Percentiles rank a stretch among this genome's conserved stretches.
Evolutionary conservation across 2,113 vertebrate species (phyloP).

Genomic region (Strix aluco): DNA sequence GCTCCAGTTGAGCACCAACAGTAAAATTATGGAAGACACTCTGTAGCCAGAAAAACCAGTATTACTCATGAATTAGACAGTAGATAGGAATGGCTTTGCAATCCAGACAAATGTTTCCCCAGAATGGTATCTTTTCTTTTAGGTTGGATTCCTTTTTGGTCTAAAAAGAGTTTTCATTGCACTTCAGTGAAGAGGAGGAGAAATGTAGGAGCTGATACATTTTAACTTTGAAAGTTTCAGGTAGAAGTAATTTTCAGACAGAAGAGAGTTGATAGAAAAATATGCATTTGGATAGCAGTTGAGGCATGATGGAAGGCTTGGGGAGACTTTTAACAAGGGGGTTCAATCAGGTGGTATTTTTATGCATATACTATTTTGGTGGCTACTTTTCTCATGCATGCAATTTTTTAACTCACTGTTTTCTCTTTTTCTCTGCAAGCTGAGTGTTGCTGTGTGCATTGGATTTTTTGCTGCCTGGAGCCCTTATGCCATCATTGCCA

Average conservation of each 20-base stretch:
- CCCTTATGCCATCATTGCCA: slow-evolving; percentile 78
- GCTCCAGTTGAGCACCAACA: background rate
- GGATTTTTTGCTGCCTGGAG: slow-evolving; percentile 80
- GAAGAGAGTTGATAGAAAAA: background rate
- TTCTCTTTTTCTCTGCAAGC: slow-evolving; percentile 37
- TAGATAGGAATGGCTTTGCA: background rate
- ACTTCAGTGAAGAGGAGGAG: background rate
- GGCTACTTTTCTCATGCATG: background rate
- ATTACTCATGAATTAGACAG: background rate
- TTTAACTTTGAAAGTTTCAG: background rate
- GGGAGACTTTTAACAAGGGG: background rate
- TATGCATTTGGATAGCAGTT: fast-evolving
- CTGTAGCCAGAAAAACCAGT: background rate
- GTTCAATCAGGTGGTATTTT: background rate
- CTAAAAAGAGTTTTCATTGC: background rate
- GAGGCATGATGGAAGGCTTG: background rate
- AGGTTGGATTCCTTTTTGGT: background rate
- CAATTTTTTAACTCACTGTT: background rate
- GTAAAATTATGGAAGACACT: background rate
- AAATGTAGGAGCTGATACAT: background rate
- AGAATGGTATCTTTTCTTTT: background rate
- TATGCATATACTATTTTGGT: background rate
- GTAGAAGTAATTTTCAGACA: background rate
- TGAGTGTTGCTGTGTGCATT: slow-evolving; percentile 77
- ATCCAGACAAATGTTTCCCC: background rate